Conservation (phyloP, 64 coral and sea anemone genomes). For the Montipora sp. region DNA sequence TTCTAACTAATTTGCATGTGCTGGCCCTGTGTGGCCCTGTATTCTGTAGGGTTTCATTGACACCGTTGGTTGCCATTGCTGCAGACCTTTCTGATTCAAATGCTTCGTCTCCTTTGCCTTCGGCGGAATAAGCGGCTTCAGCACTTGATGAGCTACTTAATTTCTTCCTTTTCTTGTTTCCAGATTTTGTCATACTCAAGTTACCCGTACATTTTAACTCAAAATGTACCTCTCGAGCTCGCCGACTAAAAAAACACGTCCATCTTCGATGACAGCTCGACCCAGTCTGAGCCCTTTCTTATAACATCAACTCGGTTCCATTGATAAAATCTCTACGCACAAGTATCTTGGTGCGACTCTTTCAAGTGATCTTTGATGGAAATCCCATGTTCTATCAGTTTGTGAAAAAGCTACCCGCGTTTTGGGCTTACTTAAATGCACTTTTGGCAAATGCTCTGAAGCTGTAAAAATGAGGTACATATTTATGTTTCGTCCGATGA, state of each 20-base stretch:
- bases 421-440: neutral
- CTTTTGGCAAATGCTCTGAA: conserved; percentile 13
- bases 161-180: neutral
- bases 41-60: neutral
- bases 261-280: too few species aligned
- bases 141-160: neutral
- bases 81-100: neutral
- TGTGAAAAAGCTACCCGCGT: neutral
- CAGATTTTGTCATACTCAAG: neutral
- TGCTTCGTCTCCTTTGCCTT: neutral
- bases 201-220: too few species aligned
- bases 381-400: conserved; percentile 31
- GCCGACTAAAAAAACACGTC: too few species aligned
- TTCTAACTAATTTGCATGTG: too few species aligned
- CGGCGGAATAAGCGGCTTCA: too few species aligned
- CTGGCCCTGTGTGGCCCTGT: too few species aligned
- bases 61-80: neutral
- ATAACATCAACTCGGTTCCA: neutral
- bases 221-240: too few species aligned
- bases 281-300: neutral
- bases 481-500: conserved; percentile 7
- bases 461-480: conserved; percentile 13
- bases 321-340: neutral
- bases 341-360: conserved; percentile 38
- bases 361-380: conserved; percentile 18